Evolutionary conservation across 2,888 invertebrate species (phyloP).

Genomic region (Willowsia nigromaculata): DNA sequence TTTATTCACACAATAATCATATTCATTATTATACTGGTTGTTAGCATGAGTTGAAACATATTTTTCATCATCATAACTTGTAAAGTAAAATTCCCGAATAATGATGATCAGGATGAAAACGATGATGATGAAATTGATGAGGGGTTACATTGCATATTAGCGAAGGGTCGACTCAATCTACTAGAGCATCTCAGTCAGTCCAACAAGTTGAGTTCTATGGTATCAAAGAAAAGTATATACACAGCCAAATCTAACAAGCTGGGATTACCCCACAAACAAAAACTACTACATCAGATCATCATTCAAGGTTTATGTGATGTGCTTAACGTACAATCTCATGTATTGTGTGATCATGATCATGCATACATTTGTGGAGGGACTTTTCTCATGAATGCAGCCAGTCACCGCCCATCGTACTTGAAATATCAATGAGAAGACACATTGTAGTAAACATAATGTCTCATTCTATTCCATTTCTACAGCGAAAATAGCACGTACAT

Average conservation of each 20-base stretch:
- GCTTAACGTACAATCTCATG: not conserved
- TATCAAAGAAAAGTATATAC: not conserved
- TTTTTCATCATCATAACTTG: slow-evolving; percentile 64
- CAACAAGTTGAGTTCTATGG: slow-evolving; percentile 5
- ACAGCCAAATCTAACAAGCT: not conserved
- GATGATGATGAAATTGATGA: slow-evolving; percentile 8
- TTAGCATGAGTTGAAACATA: slow-evolving; percentile 64
- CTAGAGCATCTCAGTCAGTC: not conserved
- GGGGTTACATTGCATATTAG: not conserved
- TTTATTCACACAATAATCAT: slow-evolving; percentile 64
- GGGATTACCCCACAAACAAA: not conserved
- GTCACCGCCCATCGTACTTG: slow-evolving; percentile 69
- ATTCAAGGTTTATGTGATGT: not conserved
- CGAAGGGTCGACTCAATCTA: slow-evolving; percentile 8
- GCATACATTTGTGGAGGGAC: slow-evolving; percentile 52
- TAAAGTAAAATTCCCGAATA: slow-evolving; percentile 50
- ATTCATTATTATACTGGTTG: slow-evolving; percentile 41
- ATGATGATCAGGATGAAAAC: not conserved
- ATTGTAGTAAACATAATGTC: slow-evolving; percentile 10
- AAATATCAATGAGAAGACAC: slow-evolving; percentile 67
- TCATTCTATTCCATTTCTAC: slow-evolving; percentile 41
- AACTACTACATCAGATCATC: slow-evolving; percentile 5
- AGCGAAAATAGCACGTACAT: not conserved
- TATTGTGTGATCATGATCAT: slow-evolving; percentile 59
- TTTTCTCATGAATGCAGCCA: slow-evolving; percentile 33